Evolutionary conservation across 2,113 vertebrate genomes (phyloP), one percentile per base, ranked within the genome.

Genomic region (Xiphias gladius): DNA sequence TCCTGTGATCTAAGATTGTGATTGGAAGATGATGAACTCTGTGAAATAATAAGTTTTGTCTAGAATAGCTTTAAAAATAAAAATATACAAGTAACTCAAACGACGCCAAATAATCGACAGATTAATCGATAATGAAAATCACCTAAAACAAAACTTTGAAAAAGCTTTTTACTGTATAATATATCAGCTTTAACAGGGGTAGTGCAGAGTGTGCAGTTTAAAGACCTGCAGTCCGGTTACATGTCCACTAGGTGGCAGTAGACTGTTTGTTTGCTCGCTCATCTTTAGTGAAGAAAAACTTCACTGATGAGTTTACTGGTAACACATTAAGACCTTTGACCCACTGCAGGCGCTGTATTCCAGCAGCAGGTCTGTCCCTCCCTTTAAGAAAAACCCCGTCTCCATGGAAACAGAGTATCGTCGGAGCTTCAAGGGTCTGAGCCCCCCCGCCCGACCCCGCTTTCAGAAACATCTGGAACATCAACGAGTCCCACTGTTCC

Each of bases 391-490:
- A 50, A 79, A 77, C 30, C 79, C 83, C 0, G 3, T 90, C 16
- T 1, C 79, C 48, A 46, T 90, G 92, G 86, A 90, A 46, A 93
- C 92, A 0, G 93, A 93, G 82, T 94, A 94, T 24, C 57, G 12
- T 57, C 67, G 37, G 48, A 91, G 59, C 79, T 94, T 90, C 83
- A 82, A 73, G 79, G 88, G 70, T 41, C 26, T 26, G 48, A 59
- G 1, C 12, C 90, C 77, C 11, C 76, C 92, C 30, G 8, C 83
- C 0, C 35, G 54, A 0, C 80, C 88, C 22, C 86, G 58, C 19
- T 86, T 89, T 9, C 57, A 61, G 7, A 90, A 82, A 68, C 82
- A 91, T 22, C 63, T 86, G 77, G 89, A 90, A 16, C 74, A 80
- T 35, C 78, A 91, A 61, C 69, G 67, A 55, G 16, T 73, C 11